These are phyloP conservation scores for Leptoclinus maculatus DNA, from an alignment of 2,797 vertebrate species.

Conservation along the genomic window DNA sequence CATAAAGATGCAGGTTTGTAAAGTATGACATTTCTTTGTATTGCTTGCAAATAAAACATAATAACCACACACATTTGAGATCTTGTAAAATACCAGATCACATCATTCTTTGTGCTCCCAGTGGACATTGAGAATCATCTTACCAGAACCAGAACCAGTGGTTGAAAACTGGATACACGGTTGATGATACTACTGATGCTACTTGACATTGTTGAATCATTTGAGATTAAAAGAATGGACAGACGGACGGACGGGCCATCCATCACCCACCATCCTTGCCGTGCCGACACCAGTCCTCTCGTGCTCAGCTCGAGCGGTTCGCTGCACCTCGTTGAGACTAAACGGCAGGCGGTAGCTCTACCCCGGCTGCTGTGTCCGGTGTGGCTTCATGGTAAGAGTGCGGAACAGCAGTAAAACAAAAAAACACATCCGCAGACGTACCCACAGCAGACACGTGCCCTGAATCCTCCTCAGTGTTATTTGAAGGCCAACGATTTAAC, in stretches of 20 bases:
- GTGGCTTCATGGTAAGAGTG: conserved; percentile 36
- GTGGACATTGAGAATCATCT: neutral
- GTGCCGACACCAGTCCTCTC: neutral
- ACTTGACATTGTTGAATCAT: neutral
- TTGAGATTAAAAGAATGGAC: neutral
- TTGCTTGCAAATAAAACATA: conserved; percentile 52
- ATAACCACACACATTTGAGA: conserved; percentile 1
- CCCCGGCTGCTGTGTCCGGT: neutral
- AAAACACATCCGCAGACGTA: conserved; percentile 23
- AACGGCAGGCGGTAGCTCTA: neutral
- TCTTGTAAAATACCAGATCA: neutral
- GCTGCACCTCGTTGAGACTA: neutral
- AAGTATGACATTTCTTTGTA: conserved; percentile 33
- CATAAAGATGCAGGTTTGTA: neutral
- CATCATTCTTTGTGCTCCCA: neutral
- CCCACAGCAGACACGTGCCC: conserved; percentile 27
- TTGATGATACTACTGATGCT: neutral
- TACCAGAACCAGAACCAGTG: neutral
- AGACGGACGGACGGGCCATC: neutral
- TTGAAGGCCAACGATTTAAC: neutral
- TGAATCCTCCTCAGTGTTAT: neutral
- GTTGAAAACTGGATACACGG: neutral
- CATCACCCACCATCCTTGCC: neutral
- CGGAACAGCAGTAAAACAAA: conserved; percentile 24
- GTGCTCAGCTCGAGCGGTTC: neutral